Conservation (phyloP, 2,888 invertebrate genomes). For the Aricia artaxerxes region DNA sequence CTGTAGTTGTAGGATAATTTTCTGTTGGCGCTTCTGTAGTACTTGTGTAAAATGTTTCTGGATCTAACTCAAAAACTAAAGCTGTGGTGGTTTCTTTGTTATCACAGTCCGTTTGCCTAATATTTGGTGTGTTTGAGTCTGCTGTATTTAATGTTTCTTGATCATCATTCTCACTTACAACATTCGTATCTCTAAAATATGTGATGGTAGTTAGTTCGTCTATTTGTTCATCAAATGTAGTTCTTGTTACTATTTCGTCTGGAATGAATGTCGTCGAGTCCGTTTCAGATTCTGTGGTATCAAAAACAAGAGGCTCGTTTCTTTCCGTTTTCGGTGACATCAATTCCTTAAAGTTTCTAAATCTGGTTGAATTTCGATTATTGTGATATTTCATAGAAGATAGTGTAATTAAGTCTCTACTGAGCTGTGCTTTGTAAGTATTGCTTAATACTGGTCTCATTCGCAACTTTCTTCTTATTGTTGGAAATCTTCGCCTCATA, state of each 20-base stretch:
- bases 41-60: constrained; percentile 38
- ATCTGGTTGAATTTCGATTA: constrained; percentile 58
- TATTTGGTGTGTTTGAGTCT: constrained; percentile 20
- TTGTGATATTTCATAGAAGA: constrained; percentile 59
- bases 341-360: constrained; percentile 59
- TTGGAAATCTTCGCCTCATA: constrained; percentile 50
- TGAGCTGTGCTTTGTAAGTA: constrained; percentile 60
- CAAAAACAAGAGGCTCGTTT: constrained; percentile 35
- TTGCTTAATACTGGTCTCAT: constrained; percentile 59
- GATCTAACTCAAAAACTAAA: constrained; percentile 26
- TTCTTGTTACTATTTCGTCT: constrained; percentile 40
- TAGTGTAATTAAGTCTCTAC: constrained; percentile 61
- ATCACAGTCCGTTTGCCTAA: constrained; percentile 26
- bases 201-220: constrained; percentile 26
- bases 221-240: constrained; percentile 35
- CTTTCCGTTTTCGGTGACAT: constrained; percentile 52
- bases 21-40: constrained; percentile 48
- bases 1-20: constrained; percentile 48
- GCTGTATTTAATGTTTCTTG: constrained; percentile 31
- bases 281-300: constrained; percentile 41
- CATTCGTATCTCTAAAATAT: constrained; percentile 10
- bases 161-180: constrained; percentile 26
- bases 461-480: constrained; percentile 59
- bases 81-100: constrained; percentile 32
- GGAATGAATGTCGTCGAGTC: constrained; percentile 46